Conservation (phyloP, 2,113 vertebrate genomes). For the Pao palembangensis region DNA sequence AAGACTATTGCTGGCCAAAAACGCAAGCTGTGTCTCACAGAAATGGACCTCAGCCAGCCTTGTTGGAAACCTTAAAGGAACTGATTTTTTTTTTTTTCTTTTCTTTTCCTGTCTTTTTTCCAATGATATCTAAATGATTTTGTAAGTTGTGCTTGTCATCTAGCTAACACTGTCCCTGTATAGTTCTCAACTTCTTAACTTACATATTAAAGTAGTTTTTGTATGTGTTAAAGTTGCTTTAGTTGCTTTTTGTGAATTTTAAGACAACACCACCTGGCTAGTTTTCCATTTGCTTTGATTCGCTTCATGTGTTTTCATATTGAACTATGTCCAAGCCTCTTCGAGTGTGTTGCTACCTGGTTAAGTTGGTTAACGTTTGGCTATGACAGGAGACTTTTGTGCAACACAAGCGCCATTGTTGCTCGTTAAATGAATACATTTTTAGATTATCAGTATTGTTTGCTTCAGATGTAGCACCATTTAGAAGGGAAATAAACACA, state of each 20-base stretch:
- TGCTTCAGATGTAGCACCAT: too few relatives aligned
- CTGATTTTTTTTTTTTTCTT: conserved; percentile 9
- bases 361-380: too few relatives aligned
- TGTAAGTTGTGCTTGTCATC: background rate
- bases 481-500: too few relatives aligned
- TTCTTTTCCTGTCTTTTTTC: conserved; percentile 8
- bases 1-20: background rate
- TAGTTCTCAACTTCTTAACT: conserved; percentile 4
- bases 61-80: conserved; percentile 2
- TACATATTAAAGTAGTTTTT: conserved; percentile 11
- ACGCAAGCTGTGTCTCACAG: background rate
- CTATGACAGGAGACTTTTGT: too few relatives aligned
- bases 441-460: too few relatives aligned
- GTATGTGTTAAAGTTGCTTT: conserved; percentile 1
- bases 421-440: too few relatives aligned
- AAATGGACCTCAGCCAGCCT: background rate
- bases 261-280: too few relatives aligned
- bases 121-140: background rate
- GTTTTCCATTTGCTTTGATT: too few relatives aligned
- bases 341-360: too few relatives aligned
- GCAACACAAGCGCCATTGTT: too few relatives aligned
- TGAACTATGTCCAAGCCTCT: too few relatives aligned
- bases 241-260: background rate
- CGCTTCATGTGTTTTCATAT: too few relatives aligned
- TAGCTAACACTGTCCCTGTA: conserved; percentile 1